Base-by-base conservation (phyloP, 2,888 invertebrate genomes). In the Vanessa cardui region DNA sequence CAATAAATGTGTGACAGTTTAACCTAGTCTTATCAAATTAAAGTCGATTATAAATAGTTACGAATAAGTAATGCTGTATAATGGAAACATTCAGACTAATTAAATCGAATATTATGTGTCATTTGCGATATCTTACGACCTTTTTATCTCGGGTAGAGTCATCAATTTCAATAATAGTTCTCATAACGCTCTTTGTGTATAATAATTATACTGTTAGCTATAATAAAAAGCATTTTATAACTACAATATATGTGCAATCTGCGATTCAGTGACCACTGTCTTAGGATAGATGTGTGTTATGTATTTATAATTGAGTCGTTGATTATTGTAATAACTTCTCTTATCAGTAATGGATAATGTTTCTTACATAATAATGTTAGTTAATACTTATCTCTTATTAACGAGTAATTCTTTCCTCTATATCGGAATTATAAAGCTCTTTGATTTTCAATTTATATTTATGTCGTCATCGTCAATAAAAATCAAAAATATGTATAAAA, bases 151-250 rank as follows among this genome's bases (percentile, higher is more conserved):
- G 77, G 78, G 86, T 90, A 88, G 84, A 88, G 90, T 86, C 89
- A 89, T 91, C 85, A 87, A 86, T 91, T 87, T 91, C 87, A 91
- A 90, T 92, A 89, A 86, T 83, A 80, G 80, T 81, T 81, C 83
- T 83, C 84, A 82, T 88, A 85, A 88, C 79, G 79, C 77, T 73
- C 83, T 85, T 86, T 88, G 84, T 83, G 85, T 87, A 83, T 80
- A 81, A 78, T 74, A 77, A 73, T 73, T 76, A 68, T 77, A 70
- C 63, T 72, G 70, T 72, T 69, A 64, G 67, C 74, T 80, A 80
- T 77, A 85, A 81, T 85, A 85, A 84, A 86, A 82, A 80, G 77
- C 79, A 76, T 85, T 86, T 86, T 86, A 86, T 85, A 78, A 75
- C 73, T 73, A 78, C 78, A 79, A 77, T 83, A 78, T 80, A 78